Evolutionary conservation across 2,797 vertebrate species (phyloP).

Genomic region (Peromyscus eremicus): DNA sequence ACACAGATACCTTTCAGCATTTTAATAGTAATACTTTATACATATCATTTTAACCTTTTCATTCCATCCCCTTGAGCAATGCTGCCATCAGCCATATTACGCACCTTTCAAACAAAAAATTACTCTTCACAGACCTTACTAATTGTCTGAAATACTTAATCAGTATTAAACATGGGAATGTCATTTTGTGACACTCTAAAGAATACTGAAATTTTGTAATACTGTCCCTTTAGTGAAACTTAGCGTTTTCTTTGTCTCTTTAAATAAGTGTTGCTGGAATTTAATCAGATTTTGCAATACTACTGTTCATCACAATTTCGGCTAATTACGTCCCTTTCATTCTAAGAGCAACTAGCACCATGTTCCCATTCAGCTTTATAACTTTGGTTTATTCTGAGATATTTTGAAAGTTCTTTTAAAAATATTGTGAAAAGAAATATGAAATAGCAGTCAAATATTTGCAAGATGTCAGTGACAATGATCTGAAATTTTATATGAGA

Average conservation of each 20-base stretch:
- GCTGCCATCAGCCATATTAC: neutral
- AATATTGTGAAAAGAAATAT: neutral
- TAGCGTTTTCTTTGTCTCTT: neutral
- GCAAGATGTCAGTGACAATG: neutral
- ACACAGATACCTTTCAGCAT: neutral
- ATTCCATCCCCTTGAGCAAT: neutral
- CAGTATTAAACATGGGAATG: neutral
- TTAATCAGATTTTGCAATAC: neutral
- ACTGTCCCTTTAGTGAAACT: neutral
- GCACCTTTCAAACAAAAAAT: neutral
- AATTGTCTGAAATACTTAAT: neutral
- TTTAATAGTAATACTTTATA: neutral
- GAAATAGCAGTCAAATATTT: neutral
- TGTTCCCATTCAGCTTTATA: neutral
- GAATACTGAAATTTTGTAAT: neutral
- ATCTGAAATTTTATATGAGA: constrained; percentile 28
- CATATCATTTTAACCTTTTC: neutral
- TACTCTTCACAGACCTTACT: neutral
- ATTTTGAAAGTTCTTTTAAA: neutral
- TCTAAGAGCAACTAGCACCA: neutral
- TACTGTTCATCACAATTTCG: neutral
- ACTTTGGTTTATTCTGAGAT: neutral
- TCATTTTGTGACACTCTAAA: constrained; percentile 14
- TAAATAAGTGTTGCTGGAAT: neutral
- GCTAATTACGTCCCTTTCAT: neutral